Evolutionary conservation across 2,888 invertebrate species (phyloP).

Genomic region (Ypsolopha scabrella): DNA sequence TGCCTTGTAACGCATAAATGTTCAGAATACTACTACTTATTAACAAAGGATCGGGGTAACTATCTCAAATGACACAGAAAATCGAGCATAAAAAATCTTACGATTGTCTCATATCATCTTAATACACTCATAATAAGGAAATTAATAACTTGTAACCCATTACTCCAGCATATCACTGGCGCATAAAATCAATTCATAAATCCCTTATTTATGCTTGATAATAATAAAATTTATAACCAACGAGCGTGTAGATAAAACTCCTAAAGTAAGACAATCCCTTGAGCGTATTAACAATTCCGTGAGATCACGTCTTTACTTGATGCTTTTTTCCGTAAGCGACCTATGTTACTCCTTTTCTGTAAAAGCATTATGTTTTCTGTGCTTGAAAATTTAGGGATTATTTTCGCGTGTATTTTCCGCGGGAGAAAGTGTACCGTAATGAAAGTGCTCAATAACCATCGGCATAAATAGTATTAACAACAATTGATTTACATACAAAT

Average conservation of each 20-base stretch:
- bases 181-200: conserved; percentile 42
- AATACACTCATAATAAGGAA: not conserved
- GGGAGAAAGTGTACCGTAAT: conserved; percentile 41
- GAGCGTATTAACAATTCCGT: conserved; percentile 52
- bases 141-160: conserved; percentile 10
- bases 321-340: conserved; percentile 37
- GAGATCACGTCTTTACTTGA: conserved; percentile 43
- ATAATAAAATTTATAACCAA: conserved; percentile 58
- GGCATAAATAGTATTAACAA: conserved; percentile 69
- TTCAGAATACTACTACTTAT: too few relatives aligned
- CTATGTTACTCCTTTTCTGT: conserved; percentile 10
- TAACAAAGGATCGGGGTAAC: too few relatives aligned
- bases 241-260: conserved; percentile 16
- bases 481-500: conserved; percentile 71
- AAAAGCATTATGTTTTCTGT: conserved; percentile 12
- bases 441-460: conserved; percentile 55
- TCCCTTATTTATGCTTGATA: conserved; percentile 48
- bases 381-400: conserved; percentile 17
- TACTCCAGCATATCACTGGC: conserved; percentile 13
- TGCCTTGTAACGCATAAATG: too few relatives aligned
- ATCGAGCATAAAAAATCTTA: conserved; percentile 2
- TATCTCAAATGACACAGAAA: too few relatives aligned
- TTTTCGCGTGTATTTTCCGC: conserved; percentile 22
- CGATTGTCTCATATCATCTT: not conserved
- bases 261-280: conserved; percentile 35